phyloP scores from a whole-genome alignment of 37 sponge, comb jelly and placozoan genomes.

The Beroe ovata region DNA sequence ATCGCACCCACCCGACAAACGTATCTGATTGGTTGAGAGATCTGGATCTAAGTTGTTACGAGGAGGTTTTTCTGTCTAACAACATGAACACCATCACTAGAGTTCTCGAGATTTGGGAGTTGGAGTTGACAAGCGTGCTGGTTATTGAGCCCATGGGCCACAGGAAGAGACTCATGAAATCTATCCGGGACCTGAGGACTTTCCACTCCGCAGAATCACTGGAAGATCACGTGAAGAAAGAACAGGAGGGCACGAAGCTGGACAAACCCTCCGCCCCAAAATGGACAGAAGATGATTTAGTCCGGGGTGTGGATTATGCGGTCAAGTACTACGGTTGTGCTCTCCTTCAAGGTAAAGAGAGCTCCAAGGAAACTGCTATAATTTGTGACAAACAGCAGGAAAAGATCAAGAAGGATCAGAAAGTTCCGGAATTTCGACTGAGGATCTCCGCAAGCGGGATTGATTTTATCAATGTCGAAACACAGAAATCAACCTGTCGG shows the following conservation, averaged over 20 bases:
- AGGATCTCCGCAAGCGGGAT: constrained; percentile 7
- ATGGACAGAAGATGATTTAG: not conserved
- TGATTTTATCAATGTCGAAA: constrained; percentile 1
- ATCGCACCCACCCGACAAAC: not conserved
- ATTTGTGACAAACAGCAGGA: constrained; percentile 44
- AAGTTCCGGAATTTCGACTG: constrained; percentile 44
- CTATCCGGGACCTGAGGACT: constrained; percentile 19
- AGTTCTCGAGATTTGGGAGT: constrained; percentile 65
- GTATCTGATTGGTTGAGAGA: constrained; percentile 23
- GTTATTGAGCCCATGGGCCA: constrained; percentile 36
- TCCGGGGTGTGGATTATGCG: constrained; percentile 31
- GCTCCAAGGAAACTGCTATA: constrained; percentile 5
- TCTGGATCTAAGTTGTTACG: not conserved
- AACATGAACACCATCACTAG: not conserved
- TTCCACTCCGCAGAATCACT: not conserved
- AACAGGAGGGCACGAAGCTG: not conserved
- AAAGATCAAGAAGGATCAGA: constrained; percentile 22
- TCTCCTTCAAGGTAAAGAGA: not conserved
- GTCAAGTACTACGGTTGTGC: constrained; percentile 20
- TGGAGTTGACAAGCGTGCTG: constrained; percentile 37
- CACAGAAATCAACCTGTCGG: constrained; percentile 18
- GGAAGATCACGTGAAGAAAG: not conserved
- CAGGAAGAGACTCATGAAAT: constrained; percentile 53
- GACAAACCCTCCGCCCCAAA: not conserved
- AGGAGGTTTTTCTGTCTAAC: not conserved